Conservation (phyloP, 2,797 vertebrate genomes). For the Bovichtus diacanthus region DNA sequence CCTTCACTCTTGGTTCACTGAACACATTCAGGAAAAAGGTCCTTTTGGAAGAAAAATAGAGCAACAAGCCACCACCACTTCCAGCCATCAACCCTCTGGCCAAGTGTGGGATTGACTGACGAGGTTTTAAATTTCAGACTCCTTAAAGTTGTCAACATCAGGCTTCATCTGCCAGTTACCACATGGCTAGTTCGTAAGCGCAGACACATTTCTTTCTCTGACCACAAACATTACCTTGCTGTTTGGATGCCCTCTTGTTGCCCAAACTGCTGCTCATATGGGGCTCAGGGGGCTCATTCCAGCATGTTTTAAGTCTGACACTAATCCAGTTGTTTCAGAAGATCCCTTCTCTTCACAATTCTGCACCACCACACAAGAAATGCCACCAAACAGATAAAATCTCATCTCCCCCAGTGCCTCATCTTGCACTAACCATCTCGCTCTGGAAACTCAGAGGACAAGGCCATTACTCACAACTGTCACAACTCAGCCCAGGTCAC, state of each 20-base stretch:
- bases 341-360: constrained; percentile 45
- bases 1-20: constrained; percentile 25
- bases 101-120: constrained; percentile 69
- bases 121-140: constrained; percentile 71
- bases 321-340: constrained; percentile 63
- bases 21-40: constrained; percentile 53
- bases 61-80: constrained; percentile 52
- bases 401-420: constrained; percentile 25
- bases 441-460: constrained; percentile 46
- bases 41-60: constrained; percentile 67
- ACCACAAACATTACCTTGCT: constrained; percentile 60
- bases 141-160: constrained; percentile 75
- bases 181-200: constrained; percentile 47
- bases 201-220: constrained; percentile 49
- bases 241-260: constrained; percentile 50
- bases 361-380: constrained; percentile 38
- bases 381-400: constrained; percentile 30
- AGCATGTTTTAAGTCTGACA: constrained; percentile 60
- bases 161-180: constrained; percentile 62
- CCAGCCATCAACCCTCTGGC: constrained; percentile 54
- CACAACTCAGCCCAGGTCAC: constrained; percentile 66
- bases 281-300: constrained; percentile 58
- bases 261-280: constrained; percentile 47
- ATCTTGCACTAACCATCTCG: constrained; percentile 29
- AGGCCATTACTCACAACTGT: constrained; percentile 66